Evolutionary conservation across 1,140 invertebrate species (phyloP), one percentile per base, ranked within the genome.

Genomic region (Aphis craccivora): DNA sequence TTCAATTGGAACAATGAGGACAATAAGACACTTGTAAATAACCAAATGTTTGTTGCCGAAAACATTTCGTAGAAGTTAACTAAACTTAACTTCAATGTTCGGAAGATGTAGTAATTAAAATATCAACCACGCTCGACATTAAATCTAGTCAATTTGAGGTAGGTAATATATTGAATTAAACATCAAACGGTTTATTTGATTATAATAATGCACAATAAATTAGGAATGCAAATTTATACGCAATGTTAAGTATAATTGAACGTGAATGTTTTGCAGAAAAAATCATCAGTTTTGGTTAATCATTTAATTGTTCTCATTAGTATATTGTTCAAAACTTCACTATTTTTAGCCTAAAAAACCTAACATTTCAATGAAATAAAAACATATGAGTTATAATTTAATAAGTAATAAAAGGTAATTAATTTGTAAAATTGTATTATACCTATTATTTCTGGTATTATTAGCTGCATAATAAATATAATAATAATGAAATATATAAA

Each of bases 151-250:
- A 22, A 48, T 51, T 87, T 48, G 45, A 45, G 14, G 48, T 51
- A 51, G 43, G 40, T 51, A 87, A 87, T 48, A 51, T 48, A 87
- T 87, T 51, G 30, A 30, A 40, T 86, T 86, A 87, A 87, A 48
- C 86, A 87, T 87, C 43, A 87, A 48, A 87, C 40, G 20, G 86
- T 48, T 87, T 87, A 87, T 48, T 87, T 87, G 45, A 87, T 67
- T n/a, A 67, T 67, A n/a, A 67, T 35, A 48, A 48, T 48, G 86
- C 30, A 35, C 30, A 87, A 87, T 67, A n/a, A 67, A 67, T 87
- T 87, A 87, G 43, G 14, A 87, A 87, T 48, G 25, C 18, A 87
- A 45, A 87, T 87, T 45, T 45, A 87, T 45, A 45, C 43, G 30
- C 84, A 35, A 87, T 87, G 45, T 87, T 87, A 87, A 87, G 45